These are phyloP conservation scores for Netelia inedita DNA, from an alignment of 2,888 invertebrate species.

Conservation along the genomic window DNA sequence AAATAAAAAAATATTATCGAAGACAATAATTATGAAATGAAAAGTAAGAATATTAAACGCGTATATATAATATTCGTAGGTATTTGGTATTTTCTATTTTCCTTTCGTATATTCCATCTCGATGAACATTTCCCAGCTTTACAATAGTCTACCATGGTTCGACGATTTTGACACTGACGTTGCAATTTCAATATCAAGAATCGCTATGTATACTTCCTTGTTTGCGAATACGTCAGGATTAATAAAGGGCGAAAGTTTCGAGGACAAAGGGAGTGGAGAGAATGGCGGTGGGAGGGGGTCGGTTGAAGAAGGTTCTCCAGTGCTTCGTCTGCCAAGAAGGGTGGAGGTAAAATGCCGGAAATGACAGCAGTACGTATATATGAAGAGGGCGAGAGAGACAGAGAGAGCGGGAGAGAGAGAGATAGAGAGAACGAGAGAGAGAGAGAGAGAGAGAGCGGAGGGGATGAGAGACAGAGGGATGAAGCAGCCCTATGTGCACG, in stretches of 20 bases:
- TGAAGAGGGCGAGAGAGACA: constrained; percentile 2
- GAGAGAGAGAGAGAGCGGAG: not conserved
- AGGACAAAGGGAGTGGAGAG: not conserved
- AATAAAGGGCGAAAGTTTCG: constrained; percentile 47
- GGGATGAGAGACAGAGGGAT: constrained; percentile 14
- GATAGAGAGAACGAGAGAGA: too few species aligned
- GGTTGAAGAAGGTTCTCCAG: constrained; percentile 35
- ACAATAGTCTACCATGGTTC: not conserved
- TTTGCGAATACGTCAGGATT: constrained; percentile 54
- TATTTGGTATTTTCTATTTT: too few species aligned
- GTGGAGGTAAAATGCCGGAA: constrained; percentile 59
- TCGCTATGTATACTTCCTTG: constrained; percentile 14
- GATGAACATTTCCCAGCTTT: not conserved
- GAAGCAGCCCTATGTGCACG: constrained; percentile 62
- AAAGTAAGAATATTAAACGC: too few species aligned
- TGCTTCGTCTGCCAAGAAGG: constrained; percentile 41
- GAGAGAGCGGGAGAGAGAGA: not conserved
- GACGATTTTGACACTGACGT: not conserved
- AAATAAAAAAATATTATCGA: too few species aligned
- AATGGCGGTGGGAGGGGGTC: constrained; percentile 15
- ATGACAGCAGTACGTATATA: constrained; percentile 39
- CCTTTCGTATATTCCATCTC: not conserved
- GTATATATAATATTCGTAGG: too few species aligned
- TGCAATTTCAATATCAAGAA: constrained; percentile 15
- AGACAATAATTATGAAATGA: too few species aligned